Evolutionary conservation across 1,140 invertebrate species (phyloP), one percentile per base, ranked within the genome.

Genomic region (Cheumatopsyche charites): DNA sequence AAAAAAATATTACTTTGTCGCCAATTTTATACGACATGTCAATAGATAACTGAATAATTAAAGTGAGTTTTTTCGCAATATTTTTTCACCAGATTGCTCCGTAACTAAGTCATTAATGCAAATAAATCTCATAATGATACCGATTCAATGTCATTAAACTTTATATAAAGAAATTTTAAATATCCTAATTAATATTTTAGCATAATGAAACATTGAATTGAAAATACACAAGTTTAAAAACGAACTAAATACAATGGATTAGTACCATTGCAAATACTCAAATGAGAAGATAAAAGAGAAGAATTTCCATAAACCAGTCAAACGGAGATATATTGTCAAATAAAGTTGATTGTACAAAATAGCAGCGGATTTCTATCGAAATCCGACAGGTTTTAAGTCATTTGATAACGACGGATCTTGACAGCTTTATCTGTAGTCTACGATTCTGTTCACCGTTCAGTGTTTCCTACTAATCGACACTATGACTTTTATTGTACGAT

Each of bases 401-500:
- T 47, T 47, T 47, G 43, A 47, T 47, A n/a, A 15, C 43, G 43
- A 47, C 43, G 43, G 2, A 17, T 25, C 12, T 29, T 41, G 29
- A 62, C 61, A 62, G 61, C 25, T 62, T 62, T 41, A 62, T 62
- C 25, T 12, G 55, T 12, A 21, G 11, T 49, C 45, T 11, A 26
- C 17, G 52, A 11, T 6, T 21, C 19, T 26, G 21, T 21, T 3
- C 19, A 11, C 11, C 4, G 7, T 11, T 11, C 25, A 17, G 19
- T 11, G 3, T 11, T 23, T 12, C 26, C 23, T 62, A 12, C 61
- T 41, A 13, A 1, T 9, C 9, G 21, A 62, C 13, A 36, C 26
- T 7, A 62, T 36, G 58, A 62, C 58, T 62, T 62, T 62, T 62
- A 62, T 62, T 62, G 45, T 45, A 9, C 13, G 17, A 25, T 12